These are phyloP conservation scores for Netelia inedita DNA, from an alignment of 2,888 invertebrate species.

Conservation along the genomic window DNA sequence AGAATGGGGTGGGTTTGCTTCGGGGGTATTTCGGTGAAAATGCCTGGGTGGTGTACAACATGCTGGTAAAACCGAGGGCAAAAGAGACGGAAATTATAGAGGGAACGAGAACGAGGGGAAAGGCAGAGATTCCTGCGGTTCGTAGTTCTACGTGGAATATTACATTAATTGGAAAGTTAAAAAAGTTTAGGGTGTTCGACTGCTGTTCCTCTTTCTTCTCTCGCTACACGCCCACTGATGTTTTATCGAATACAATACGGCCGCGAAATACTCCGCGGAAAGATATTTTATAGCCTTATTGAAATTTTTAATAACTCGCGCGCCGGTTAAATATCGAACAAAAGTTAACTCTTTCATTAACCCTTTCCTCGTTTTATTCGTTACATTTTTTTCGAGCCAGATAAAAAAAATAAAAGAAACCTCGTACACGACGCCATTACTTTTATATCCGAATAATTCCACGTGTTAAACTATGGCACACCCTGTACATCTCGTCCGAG, in stretches of 20 bases:
- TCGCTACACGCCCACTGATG: neutral
- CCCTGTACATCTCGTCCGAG: neutral
- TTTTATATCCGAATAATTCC: conserved; percentile 42
- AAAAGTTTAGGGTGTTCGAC: conserved; percentile 70
- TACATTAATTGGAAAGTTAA: conserved; percentile 81
- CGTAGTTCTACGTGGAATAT: conserved; percentile 60
- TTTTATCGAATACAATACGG: conserved; percentile 17
- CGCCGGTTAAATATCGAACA: neutral
- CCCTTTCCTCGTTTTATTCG: neutral
- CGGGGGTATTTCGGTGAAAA: conserved; percentile 54
- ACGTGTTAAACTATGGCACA: neutral
- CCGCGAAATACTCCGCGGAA: neutral
- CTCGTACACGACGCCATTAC: neutral
- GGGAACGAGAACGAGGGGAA: conserved; percentile 11
- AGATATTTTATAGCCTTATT: neutral
- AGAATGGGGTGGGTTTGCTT: conserved; percentile 33
- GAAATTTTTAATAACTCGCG: neutral
- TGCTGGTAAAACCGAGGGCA: conserved; percentile 31
- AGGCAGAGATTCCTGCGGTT: conserved; percentile 48
- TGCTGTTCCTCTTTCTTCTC: neutral
- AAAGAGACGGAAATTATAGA: conserved; percentile 37
- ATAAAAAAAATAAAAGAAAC: neutral
- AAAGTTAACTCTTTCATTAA: neutral
- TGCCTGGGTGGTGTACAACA: conserved; percentile 36
- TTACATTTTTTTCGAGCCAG: neutral